These are phyloP conservation scores for Barypeithes pellucidus DNA, from an alignment of 2,888 invertebrate species.

Conservation along the genomic window DNA sequence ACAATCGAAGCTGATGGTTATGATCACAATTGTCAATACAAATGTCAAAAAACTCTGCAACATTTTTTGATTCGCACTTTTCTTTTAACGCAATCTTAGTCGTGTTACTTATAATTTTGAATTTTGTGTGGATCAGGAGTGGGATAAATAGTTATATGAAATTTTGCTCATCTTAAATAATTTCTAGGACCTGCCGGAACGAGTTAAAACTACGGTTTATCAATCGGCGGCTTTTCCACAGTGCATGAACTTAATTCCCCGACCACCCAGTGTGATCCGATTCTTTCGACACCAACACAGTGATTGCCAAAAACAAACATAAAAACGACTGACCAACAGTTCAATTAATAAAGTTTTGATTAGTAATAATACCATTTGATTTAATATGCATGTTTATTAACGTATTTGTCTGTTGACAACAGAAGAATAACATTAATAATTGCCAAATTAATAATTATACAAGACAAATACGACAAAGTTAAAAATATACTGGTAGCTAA, in stretches of 20 bases:
- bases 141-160: no score
- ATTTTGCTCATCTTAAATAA: no score
- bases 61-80: no score
- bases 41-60: no score
- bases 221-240: no score
- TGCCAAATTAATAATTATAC: neutral
- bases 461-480: neutral
- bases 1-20: no score
- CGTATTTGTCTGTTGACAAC: neutral
- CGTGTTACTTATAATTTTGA: no score
- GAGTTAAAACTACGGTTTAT: no score
- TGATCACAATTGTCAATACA: no score
- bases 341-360: slow-evolving; percentile 1
- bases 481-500: neutral
- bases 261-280: neutral
- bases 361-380: neutral
- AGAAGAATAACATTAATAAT: neutral
- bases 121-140: no score
- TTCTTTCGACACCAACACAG: neutral
- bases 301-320: slow-evolving; percentile 1
- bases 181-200: no score
- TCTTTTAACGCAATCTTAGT: no score
- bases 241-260: neutral
- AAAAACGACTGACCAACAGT: neutral
- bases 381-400: neutral